Evolutionary conservation across 2,797 vertebrate genomes (phyloP), one percentile per base, ranked within the genome.

Genomic region (Zalophus californianus): DNA sequence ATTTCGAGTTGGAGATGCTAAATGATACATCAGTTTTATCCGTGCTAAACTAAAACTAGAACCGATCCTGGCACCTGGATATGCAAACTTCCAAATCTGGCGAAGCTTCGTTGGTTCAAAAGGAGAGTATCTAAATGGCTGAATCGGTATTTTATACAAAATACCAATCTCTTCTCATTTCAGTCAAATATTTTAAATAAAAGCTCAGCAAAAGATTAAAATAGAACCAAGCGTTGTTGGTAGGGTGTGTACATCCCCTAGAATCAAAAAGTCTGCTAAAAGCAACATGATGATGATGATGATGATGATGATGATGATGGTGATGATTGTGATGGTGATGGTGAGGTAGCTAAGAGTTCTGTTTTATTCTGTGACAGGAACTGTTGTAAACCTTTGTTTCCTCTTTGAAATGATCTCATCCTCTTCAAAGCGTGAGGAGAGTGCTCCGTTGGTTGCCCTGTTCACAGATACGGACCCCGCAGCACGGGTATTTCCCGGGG

Each of bases 401-500:
- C 72, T 29, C 2, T 32, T 64, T 56, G 54, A 35, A 32, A 7
- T 66, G 32, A 13, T 50, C 83, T n/a, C 5, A 7, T 52, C 16
- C 44, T 95, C 66, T 88, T 20, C 25, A n/a, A 35, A 21, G 20
- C 25, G 27, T 38, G 41, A 25, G 8, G 7, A 35, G 8, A 27
- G 25, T 29, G 12, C 3, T 44, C 32, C 11, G 14, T 14, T 11
- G 13, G 11, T 9, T 48, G 77, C 20, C 14, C 4, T 16, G 5
- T 41, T 93, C 8, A 18, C 5, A 25, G 50, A n/a, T 6, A 21
- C 4, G 58, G 6, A 8, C 23, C 13, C 0, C 0, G 1, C 32
- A 50, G 13, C 10, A 2, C 35, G 21, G 10, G 9, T 1, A 1
- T 44, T 23, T 3, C 3, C 23, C 5, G 0, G 4, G 25, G 32